Evolutionary conservation across 2,797 vertebrate species (phyloP).

Genomic region (Protosalanx chinensis): DNA sequence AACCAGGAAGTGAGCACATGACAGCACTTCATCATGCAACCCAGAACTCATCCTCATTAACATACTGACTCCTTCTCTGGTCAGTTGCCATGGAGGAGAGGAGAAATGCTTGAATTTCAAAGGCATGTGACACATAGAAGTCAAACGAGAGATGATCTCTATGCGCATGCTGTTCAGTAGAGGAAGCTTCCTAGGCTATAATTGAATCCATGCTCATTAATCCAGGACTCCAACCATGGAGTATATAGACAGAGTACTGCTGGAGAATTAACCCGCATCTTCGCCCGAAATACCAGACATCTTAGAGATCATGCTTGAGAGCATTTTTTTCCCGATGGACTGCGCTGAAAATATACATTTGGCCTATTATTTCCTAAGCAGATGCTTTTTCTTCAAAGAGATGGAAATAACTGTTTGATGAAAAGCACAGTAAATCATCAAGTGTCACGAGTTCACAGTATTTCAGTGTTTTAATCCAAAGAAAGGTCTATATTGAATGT

Average conservation of each 20-base stretch:
- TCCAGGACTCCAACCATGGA: neutral
- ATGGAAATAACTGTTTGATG: too few relatives aligned
- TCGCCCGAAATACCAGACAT: neutral
- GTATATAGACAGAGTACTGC: slow-evolving; percentile 3
- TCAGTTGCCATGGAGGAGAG: neutral
- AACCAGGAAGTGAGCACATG: neutral
- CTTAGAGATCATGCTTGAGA: neutral
- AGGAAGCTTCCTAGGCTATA: neutral
- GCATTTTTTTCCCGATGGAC: neutral
- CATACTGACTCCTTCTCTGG: neutral
- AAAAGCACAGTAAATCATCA: too few relatives aligned
- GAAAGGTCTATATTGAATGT: neutral
- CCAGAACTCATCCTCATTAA: neutral
- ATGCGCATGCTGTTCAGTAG: neutral
- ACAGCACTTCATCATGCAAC: too few relatives aligned
- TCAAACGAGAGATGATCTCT: neutral
- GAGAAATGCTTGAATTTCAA: neutral
- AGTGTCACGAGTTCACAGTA: too few relatives aligned
- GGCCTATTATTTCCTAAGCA: too few relatives aligned
- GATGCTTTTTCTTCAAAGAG: too few relatives aligned
- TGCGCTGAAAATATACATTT: neutral
- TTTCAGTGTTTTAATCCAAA: too few relatives aligned
- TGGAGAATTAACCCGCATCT: neutral
- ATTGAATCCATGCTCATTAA: slow-evolving; percentile 5
- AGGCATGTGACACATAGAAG: neutral